phyloP scores from a whole-genome alignment of 2,113 vertebrate genomes.

The Nothocercus nigrocapillus region DNA sequence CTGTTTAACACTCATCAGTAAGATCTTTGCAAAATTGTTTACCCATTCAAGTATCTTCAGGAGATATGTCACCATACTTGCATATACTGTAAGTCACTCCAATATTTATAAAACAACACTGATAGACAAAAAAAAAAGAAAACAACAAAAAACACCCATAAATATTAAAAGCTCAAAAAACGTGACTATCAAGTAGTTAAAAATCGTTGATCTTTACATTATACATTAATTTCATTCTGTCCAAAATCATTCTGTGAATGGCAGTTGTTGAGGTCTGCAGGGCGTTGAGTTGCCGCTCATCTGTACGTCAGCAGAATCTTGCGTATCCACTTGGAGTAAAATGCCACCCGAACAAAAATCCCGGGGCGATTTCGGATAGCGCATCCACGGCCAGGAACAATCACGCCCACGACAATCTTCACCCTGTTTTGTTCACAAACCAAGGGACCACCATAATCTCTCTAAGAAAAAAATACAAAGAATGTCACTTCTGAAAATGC shows the following conservation, averaged over 20 bases:
- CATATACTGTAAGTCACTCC: slow-evolving; percentile 77
- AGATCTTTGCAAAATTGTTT: slow-evolving; percentile 67
- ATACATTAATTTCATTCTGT: slow-evolving; percentile 56
- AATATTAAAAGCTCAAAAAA: slow-evolving; percentile 79
- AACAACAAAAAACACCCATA: slow-evolving; percentile 74
- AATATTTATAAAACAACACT: slow-evolving; percentile 77
- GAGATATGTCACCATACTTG: slow-evolving; percentile 81
- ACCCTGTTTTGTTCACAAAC: slow-evolving; percentile 93
- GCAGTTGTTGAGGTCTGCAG: slow-evolving; percentile 20
- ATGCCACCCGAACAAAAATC: slow-evolving; percentile 94
- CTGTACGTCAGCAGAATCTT: slow-evolving; percentile 88
- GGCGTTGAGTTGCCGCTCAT: slow-evolving; percentile 43
- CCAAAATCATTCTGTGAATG: slow-evolving; percentile 40
- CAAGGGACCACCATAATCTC: slow-evolving; percentile 96
- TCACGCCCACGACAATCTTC: slow-evolving; percentile 93
- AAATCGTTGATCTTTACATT: slow-evolving; percentile 53
- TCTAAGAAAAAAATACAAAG: slow-evolving; percentile 72
- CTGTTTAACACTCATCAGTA: slow-evolving; percentile 64
- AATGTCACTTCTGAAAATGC: background rate
- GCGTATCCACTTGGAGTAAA: slow-evolving; percentile 95
- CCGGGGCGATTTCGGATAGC: slow-evolving; percentile 90
- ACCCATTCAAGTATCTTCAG: slow-evolving; percentile 87
- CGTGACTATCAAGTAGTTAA: slow-evolving; percentile 77
- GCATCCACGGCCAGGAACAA: slow-evolving; percentile 93
- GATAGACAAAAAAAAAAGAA: slow-evolving; percentile 64